Conservation (phyloP, 2,113 vertebrate genomes). For the Rhinolophus ferrumequinum region DNA sequence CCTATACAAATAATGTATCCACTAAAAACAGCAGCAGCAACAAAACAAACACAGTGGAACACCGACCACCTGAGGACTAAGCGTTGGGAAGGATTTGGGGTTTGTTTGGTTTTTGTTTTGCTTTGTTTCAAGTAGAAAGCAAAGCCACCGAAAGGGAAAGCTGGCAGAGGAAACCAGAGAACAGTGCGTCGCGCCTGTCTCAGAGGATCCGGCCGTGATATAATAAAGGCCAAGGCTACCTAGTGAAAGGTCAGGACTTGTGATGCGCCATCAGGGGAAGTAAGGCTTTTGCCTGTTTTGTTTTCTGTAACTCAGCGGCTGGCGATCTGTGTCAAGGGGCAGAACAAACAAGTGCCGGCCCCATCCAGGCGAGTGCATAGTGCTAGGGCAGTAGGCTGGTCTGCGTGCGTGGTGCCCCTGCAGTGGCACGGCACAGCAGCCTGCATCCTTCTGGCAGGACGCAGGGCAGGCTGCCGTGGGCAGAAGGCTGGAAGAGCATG, state of each 20-base stretch:
- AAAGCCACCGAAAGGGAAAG: constrained; percentile 44
- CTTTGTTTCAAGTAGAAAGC: constrained; percentile 13
- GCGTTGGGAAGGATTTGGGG: not conserved
- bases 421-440: accelerated
- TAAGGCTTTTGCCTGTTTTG: not conserved
- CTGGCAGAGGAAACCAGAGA: constrained; percentile 43
- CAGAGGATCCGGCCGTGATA: not conserved
- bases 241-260: not conserved
- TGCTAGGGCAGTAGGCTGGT: accelerated
- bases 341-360: not conserved
- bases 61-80: not conserved
- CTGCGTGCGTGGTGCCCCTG: accelerated
- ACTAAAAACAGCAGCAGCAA: not conserved
- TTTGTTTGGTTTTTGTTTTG: not conserved
- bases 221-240: not conserved
- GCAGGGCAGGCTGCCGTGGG: not conserved
- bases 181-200: not conserved
- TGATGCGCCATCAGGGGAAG: not conserved
- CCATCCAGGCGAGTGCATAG: not conserved
- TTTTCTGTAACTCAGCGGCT: not conserved
- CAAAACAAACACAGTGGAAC: not conserved
- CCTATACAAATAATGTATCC: not conserved
- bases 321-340: not conserved
- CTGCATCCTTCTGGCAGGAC: not conserved
- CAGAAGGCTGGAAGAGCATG: not conserved